Conservation (phyloP, 2,113 vertebrate genomes). For the Anseranas semipalmata region DNA sequence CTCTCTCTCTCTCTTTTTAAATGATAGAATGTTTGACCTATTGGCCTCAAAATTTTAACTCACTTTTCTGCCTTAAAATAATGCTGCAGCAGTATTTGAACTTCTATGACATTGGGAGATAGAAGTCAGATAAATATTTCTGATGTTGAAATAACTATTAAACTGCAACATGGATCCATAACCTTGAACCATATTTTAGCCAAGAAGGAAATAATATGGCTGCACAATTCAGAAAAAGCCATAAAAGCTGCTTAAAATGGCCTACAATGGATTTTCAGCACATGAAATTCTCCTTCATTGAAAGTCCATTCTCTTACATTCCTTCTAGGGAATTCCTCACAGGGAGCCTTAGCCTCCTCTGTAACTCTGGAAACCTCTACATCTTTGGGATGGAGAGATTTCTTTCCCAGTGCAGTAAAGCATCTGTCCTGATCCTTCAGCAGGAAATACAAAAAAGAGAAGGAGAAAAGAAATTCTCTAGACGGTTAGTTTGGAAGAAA, state of each 20-base stretch:
- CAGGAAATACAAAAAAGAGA: background rate
- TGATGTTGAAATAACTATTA: slow-evolving; percentile 13
- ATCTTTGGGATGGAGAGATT: slow-evolving; percentile 1
- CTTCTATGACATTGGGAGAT: slow-evolving; percentile 5
- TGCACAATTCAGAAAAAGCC: background rate
- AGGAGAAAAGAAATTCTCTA: background rate
- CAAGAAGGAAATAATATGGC: background rate
- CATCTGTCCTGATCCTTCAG: background rate
- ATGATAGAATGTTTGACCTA: slow-evolving; percentile 35
- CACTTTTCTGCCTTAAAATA: background rate
- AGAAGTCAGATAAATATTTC: slow-evolving; percentile 45
- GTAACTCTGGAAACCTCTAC: background rate
- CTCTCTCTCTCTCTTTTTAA: background rate
- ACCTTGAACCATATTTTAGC: background rate
- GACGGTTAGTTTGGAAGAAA: background rate
- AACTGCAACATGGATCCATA: background rate
- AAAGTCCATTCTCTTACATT: background rate
- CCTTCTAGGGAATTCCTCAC: background rate
- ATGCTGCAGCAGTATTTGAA: slow-evolving; percentile 27
- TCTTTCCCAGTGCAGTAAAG: slow-evolving; percentile 3
- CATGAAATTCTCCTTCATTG: background rate
- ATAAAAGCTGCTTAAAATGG: slow-evolving; percentile 9
- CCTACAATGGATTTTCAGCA: background rate
- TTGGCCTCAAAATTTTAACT: slow-evolving; percentile 45
- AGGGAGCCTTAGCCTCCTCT: background rate